Evolutionary conservation across 2,797 vertebrate species (phyloP).

Genomic region (Lagocephalus sceleratus): DNA sequence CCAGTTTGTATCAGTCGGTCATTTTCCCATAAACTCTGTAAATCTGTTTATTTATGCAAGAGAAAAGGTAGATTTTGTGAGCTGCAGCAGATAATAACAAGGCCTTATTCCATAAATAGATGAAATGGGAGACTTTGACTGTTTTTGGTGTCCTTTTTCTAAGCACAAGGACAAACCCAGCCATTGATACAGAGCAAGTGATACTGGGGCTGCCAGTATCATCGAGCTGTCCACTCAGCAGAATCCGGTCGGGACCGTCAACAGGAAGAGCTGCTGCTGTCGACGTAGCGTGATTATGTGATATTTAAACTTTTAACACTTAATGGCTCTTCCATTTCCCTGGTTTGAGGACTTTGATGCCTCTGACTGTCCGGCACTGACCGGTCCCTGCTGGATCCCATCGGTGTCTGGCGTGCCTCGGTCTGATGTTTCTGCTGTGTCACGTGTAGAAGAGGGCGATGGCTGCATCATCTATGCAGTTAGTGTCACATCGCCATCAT

Average conservation of each 20-base stretch:
- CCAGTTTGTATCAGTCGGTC: neutral
- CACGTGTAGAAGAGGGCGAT: too few relatives aligned
- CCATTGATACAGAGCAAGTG: conserved; percentile 31
- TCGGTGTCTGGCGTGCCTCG: too few relatives aligned
- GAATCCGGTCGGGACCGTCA: conserved; percentile 5
- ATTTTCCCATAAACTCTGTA: neutral
- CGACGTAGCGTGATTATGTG: neutral
- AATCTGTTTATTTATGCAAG: neutral
- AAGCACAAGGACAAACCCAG: conserved; percentile 38
- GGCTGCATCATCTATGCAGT: too few relatives aligned
- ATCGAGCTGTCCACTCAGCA: conserved; percentile 30
- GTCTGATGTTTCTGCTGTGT: neutral
- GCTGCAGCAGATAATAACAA: too few relatives aligned
- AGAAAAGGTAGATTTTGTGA: neutral
- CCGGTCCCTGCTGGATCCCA: too few relatives aligned
- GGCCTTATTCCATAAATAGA: conserved; percentile 20
- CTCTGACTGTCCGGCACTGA: too few relatives aligned
- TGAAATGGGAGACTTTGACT: conserved; percentile 26
- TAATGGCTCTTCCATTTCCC: too few relatives aligned
- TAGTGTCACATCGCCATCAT: too few relatives aligned
- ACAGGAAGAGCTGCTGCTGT: neutral
- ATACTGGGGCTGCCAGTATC: conserved; percentile 24
- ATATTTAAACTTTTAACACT: neutral
- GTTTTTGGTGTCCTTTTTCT: conserved; percentile 36
- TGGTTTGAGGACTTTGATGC: too few relatives aligned